These are phyloP conservation scores for Ondatra zibethicus DNA, from an alignment of 2,113 vertebrate species.

Conservation along the genomic window DNA sequence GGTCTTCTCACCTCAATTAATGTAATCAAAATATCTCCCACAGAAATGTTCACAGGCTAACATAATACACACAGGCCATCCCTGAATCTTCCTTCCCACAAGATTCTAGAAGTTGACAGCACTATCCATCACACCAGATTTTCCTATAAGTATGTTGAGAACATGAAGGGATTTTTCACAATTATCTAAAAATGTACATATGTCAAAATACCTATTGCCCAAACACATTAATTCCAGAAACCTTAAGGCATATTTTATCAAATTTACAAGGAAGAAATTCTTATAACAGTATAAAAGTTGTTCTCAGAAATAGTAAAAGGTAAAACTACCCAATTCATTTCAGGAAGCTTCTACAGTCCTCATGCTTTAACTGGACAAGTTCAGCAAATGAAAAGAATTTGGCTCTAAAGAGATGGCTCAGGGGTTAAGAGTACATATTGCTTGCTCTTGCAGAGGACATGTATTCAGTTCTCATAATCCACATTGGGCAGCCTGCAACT, in stretches of 20 bases:
- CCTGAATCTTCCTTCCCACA: not conserved
- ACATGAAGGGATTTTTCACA: not conserved
- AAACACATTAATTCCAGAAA: not conserved
- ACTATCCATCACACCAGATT: not conserved
- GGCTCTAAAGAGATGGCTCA: not conserved
- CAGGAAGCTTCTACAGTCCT: not conserved
- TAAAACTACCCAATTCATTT: not conserved
- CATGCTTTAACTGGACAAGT: not conserved
- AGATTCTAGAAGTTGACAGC: not conserved
- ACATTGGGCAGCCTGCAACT: not conserved
- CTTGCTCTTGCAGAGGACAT: not conserved
- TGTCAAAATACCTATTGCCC: not conserved
- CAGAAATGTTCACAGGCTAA: no score
- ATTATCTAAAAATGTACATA: not conserved
- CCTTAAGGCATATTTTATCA: not conserved
- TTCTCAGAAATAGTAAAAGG: not conserved
- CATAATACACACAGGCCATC: not conserved
- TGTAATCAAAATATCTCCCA: not conserved
- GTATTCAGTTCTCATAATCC: not conserved
- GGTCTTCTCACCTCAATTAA: not conserved
- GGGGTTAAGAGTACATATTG: not conserved
- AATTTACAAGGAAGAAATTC: not conserved
- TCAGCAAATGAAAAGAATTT: conserved; percentile 3
- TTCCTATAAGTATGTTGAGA: conserved; percentile 3
- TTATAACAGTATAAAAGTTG: not conserved